A percentile compares a stretch with the other conserved stretches of the same genome.
These are phyloP conservation scores for Lordiphosa andalusiaca DNA, from an alignment of 2,888 invertebrate species.

Conservation along the genomic window DNA sequence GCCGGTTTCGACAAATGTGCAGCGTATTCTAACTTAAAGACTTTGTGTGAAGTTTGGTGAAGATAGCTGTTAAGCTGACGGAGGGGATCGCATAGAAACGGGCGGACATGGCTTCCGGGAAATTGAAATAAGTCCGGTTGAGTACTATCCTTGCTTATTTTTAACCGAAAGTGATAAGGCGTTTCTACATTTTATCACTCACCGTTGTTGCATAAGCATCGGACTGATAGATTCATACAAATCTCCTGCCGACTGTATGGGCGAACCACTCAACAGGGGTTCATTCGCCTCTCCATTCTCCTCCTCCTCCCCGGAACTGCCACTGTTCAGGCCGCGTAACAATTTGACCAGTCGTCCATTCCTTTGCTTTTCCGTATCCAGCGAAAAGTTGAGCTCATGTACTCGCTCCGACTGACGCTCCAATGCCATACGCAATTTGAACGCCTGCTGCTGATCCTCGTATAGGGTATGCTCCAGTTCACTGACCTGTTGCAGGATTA, in stretches of 20 bases:
- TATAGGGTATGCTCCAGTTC: conserved; percentile 71
- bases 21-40: no score
- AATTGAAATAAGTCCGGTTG: no score
- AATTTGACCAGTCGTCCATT: conserved; percentile 73
- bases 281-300: conserved; percentile 43
- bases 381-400: conserved; percentile 61
- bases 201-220: conserved; percentile 75
- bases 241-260: conserved; percentile 28
- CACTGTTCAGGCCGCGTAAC: conserved; percentile 66
- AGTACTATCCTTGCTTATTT: no score
- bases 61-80: no score
- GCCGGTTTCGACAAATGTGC: no score
- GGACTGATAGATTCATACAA: conserved; percentile 71
- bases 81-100: no score
- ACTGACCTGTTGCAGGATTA: conserved; percentile 61
- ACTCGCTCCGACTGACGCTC: conserved; percentile 67
- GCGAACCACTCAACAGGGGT: conserved; percentile 17
- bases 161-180: no score
- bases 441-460: conserved; percentile 72
- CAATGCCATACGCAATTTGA: conserved; percentile 64
- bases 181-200: conserved; percentile 11
- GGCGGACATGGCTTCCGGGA: no score
- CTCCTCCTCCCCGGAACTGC: conserved; percentile 51
- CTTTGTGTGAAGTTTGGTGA: no score
- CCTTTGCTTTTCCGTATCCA: conserved; percentile 71